A percentile compares a stretch with the other conserved stretches of the same genome.
phyloP scores from a whole-genome alignment of 2,113 vertebrate species.

The human region GRCh38 chr15:67693001-67693500 shows the following conservation, averaged over 20 bases:
- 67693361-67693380: conserved; percentile 87
- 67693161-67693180: conserved; percentile 82
- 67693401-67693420: conserved; percentile 88
- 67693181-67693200: conserved; percentile 80
- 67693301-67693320: conserved; percentile 80
- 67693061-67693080: conserved; percentile 85
- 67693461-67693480: conserved; percentile 90
- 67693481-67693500: conserved; percentile 90
- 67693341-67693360: conserved; percentile 80
- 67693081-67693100: conserved; percentile 86
- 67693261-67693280: conserved; percentile 80
- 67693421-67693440: conserved; percentile 86
- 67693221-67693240: conserved; percentile 83
- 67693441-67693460: conserved; percentile 92
- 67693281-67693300: conserved; percentile 86
- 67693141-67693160: conserved; percentile 74
- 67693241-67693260: conserved; percentile 82
- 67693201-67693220: conserved; percentile 77
- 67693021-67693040: conserved; percentile 89
- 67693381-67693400: conserved; percentile 84
- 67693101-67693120: conserved; percentile 86
- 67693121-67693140: conserved; percentile 79
- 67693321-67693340: conserved; percentile 84
- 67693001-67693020: conserved; percentile 85
- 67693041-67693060: conserved; percentile 87